Conservation (phyloP, 1,140 invertebrate species). For the Ceratina australensis region DNA sequence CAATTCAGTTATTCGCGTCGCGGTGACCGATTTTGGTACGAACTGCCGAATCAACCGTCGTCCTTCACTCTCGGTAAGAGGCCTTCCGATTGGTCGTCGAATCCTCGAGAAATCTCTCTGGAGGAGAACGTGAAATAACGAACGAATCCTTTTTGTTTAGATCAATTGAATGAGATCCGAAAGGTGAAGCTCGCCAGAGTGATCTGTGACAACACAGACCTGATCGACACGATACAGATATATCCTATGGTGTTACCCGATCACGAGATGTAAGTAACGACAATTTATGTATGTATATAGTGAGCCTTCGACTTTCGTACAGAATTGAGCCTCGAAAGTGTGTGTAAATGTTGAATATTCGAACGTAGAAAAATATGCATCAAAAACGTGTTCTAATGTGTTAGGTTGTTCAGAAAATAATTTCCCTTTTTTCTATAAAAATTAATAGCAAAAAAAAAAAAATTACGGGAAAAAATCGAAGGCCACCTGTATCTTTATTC, state of each 20-base stretch:
- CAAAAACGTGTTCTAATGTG: too few species aligned
- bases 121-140: not conserved
- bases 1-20: constrained; percentile 95
- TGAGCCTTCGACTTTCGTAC: too few species aligned
- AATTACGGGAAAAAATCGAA: too few species aligned
- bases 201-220: constrained; percentile 97
- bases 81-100: constrained; percentile 12
- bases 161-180: constrained; percentile 94
- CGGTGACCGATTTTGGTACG: constrained; percentile 98
- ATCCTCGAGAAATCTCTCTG: not conserved
- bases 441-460: too few species aligned
- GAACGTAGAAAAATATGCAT: too few species aligned
- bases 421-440: too few species aligned
- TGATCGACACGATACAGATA: constrained; percentile 94
- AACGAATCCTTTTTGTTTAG: constrained; percentile 72
- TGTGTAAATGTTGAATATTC: too few species aligned
- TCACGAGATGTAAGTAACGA: constrained; percentile 92
- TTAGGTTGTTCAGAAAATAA: too few species aligned
- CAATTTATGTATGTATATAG: not conserved
- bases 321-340: too few species aligned
- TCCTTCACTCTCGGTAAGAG: constrained; percentile 88
- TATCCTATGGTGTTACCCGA: constrained; percentile 96
- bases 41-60: constrained; percentile 94
- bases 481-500: too few species aligned
- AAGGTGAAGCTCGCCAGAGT: constrained; percentile 92